Conservation (phyloP, 2,888 invertebrate species). For the Amiota mariae region DNA sequence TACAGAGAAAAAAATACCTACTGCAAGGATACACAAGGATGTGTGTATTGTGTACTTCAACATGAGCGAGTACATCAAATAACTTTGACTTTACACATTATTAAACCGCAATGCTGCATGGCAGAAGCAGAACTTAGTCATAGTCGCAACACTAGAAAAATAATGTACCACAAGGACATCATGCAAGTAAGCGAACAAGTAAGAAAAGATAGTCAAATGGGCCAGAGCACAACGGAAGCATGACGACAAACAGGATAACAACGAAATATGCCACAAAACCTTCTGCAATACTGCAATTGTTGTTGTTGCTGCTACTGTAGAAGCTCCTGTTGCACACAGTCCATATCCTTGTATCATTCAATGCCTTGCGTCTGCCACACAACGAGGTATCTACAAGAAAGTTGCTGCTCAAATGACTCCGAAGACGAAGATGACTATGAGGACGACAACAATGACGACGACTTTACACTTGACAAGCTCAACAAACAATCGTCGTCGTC, state of each 20-base stretch:
- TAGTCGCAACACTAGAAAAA: constrained; percentile 29
- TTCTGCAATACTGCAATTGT: constrained; percentile 5
- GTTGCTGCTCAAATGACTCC: constrained; percentile 1
- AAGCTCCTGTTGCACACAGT: constrained; percentile 23
- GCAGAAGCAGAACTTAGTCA: constrained; percentile 30
- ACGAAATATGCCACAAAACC: constrained; percentile 31
- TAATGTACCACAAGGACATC: constrained; percentile 32
- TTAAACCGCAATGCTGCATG: constrained; percentile 65
- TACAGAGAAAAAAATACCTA: neutral
- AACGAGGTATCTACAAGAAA: neutral
- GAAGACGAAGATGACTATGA: neutral
- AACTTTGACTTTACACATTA: constrained; percentile 70
- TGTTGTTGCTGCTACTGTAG: neutral
- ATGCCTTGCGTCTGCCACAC: neutral
- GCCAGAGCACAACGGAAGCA: neutral
- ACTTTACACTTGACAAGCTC: constrained; percentile 61
- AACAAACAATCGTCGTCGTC: constrained; percentile 64
- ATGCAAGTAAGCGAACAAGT: constrained; percentile 29
- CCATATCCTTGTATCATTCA: constrained; percentile 2
- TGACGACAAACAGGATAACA: constrained; percentile 37
- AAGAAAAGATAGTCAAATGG: neutral
- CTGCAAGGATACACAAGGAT: constrained; percentile 29
- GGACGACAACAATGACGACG: constrained; percentile 31
- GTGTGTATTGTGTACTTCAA: constrained; percentile 41
- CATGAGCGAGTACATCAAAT: constrained; percentile 61